phyloP scores from a whole-genome alignment of 2,113 vertebrate genomes.

The Eupsittula cactorum region DNA sequence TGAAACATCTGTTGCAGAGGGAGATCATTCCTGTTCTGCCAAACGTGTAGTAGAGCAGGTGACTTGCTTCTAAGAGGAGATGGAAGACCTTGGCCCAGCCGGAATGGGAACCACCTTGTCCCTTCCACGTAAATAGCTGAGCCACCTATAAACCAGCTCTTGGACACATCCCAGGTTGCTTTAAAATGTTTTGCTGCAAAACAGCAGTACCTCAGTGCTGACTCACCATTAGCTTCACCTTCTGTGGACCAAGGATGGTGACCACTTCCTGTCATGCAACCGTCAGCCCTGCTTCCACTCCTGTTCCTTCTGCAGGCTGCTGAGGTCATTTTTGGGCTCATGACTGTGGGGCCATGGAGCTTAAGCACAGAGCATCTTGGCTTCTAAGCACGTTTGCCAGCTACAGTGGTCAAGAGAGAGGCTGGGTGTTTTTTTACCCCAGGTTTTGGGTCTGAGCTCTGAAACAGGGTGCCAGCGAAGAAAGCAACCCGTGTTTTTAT shows the following conservation, averaged over 20 bases:
- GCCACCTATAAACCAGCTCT: neutral
- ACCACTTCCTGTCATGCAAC: neutral
- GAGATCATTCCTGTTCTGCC: neutral
- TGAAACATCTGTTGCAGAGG: neutral
- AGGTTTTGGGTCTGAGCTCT: neutral
- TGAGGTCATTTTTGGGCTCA: neutral
- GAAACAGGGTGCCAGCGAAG: neutral
- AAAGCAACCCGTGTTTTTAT: neutral
- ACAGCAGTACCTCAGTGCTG: neutral
- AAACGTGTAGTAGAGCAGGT: neutral
- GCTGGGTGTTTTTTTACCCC: neutral
- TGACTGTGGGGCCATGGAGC: accelerated
- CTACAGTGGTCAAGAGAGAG: neutral
- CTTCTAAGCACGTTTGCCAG: accelerated
- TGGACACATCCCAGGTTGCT: neutral
- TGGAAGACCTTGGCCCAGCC: neutral
- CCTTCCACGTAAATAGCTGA: neutral
- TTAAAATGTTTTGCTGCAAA: neutral
- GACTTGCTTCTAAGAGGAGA: neutral
- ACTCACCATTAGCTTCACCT: accelerated
- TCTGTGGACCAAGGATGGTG: neutral
- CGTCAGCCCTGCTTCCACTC: neutral
- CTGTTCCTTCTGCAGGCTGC: neutral
- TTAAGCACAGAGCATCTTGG: neutral
- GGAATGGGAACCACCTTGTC: neutral